Conservation (phyloP, 1,140 invertebrate species). For the Lethocerus indicus region DNA sequence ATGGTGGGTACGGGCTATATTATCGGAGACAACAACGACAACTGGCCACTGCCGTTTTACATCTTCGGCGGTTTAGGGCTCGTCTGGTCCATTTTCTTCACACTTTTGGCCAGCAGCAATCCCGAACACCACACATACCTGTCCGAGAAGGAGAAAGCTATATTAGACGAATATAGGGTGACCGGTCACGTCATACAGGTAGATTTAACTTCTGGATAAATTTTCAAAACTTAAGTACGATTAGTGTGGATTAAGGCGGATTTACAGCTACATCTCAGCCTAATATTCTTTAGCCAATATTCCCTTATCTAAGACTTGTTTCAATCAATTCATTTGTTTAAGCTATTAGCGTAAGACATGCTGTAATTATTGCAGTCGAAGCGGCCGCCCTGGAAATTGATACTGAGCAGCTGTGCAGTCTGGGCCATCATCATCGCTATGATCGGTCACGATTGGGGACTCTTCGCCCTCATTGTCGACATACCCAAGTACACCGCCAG, state of each 20-base stretch:
- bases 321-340: slow-evolving; percentile 7
- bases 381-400: slow-evolving; percentile 37
- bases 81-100: slow-evolving; percentile 20
- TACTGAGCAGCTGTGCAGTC: slow-evolving; percentile 44
- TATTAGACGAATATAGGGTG: slow-evolving; percentile 28
- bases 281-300: neutral
- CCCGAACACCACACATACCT: slow-evolving; percentile 57
- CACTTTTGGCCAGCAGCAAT: slow-evolving; percentile 33
- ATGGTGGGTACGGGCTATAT: slow-evolving; percentile 1
- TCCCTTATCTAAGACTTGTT: neutral
- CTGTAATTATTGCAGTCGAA: slow-evolving; percentile 10
- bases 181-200: slow-evolving; percentile 5
- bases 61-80: slow-evolving; percentile 30
- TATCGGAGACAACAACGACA: slow-evolving; percentile 17
- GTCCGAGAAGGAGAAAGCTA: slow-evolving; percentile 39
- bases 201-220: neutral
- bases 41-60: slow-evolving; percentile 34
- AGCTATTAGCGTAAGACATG: too few relatives aligned
- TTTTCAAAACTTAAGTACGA: neutral
- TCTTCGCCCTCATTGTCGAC: slow-evolving; percentile 61
- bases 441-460: slow-evolving; percentile 84
- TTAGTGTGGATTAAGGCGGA: neutral
- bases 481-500: slow-evolving; percentile 48
- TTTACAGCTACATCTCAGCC: neutral
- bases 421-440: slow-evolving; percentile 44